phyloP scores from a whole-genome alignment of 2,113 vertebrate species.

The Mixornis gularis region DNA sequence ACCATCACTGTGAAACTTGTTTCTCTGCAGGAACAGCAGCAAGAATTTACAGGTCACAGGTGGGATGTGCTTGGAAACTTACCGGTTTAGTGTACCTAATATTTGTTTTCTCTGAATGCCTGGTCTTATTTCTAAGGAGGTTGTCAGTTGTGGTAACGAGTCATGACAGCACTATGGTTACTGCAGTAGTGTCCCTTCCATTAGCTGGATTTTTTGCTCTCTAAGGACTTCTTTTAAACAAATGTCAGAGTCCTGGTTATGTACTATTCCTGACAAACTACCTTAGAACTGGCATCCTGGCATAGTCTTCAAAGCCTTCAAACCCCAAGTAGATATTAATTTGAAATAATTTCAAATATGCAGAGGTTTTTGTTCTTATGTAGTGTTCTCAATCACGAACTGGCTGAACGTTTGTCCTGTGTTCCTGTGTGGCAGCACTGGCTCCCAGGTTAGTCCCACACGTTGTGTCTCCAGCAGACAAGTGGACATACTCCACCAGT shows the following conservation, averaged over 20 bases:
- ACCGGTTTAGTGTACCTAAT: fast-evolving
- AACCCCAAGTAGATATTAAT: background rate
- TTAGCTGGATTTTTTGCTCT: background rate
- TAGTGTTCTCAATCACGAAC: background rate
- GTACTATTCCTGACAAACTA: background rate
- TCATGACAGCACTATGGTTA: background rate
- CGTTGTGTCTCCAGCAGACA: background rate
- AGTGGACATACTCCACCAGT: background rate
- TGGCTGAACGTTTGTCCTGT: background rate
- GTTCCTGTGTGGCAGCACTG: background rate
- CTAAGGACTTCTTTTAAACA: background rate
- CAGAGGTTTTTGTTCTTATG: background rate
- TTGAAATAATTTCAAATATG: background rate
- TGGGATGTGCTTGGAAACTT: background rate
- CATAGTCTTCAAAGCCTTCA: background rate
- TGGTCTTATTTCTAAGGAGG: background rate
- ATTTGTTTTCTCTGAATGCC: background rate
- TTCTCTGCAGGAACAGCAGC: background rate
- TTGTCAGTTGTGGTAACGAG: background rate
- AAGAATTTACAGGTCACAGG: background rate
- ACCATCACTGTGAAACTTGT: background rate
- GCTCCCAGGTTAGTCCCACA: background rate
- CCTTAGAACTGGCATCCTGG: background rate
- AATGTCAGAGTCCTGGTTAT: background rate
- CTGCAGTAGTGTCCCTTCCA: background rate